Conservation (phyloP, 2,888 invertebrate species). For the Phoenoteleia sp. region DNA sequence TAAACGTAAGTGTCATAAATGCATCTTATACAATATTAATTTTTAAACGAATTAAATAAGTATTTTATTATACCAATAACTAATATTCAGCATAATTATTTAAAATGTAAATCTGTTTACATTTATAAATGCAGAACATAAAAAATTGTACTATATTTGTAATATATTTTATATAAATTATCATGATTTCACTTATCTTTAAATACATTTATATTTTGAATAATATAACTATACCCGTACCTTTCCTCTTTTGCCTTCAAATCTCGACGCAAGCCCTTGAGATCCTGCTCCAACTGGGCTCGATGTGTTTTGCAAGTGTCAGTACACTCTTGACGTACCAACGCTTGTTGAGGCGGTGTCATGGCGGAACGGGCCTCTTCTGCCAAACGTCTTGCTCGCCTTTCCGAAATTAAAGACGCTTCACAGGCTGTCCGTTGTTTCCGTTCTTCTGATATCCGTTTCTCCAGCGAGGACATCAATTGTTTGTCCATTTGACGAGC, state of each 20-base stretch:
- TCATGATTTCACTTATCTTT: too few relatives aligned
- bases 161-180: too few relatives aligned
- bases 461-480: conserved; percentile 92
- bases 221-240: conserved; percentile 81
- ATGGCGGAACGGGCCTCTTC: conserved; percentile 86
- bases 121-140: too few relatives aligned
- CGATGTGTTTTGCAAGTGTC: conserved; percentile 90
- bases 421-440: conserved; percentile 92
- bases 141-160: too few relatives aligned
- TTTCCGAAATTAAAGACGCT: conserved; percentile 91
- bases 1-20: too few relatives aligned
- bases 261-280: conserved; percentile 90
- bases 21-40: too few relatives aligned
- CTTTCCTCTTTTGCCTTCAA: conserved; percentile 90
- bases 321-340: conserved; percentile 89
- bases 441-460: conserved; percentile 94
- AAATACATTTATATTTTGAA: too few relatives aligned
- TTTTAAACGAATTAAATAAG: too few relatives aligned
- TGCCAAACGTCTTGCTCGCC: conserved; percentile 90
- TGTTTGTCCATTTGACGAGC: conserved; percentile 93
- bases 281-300: conserved; percentile 90
- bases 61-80: too few relatives aligned
- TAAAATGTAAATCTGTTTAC: too few relatives aligned
- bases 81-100: too few relatives aligned
- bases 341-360: conserved; percentile 84